Evolutionary conservation across 2,113 vertebrate genomes (phyloP), one percentile per base, ranked within the genome.

Genomic region (Gila orcuttii): DNA sequence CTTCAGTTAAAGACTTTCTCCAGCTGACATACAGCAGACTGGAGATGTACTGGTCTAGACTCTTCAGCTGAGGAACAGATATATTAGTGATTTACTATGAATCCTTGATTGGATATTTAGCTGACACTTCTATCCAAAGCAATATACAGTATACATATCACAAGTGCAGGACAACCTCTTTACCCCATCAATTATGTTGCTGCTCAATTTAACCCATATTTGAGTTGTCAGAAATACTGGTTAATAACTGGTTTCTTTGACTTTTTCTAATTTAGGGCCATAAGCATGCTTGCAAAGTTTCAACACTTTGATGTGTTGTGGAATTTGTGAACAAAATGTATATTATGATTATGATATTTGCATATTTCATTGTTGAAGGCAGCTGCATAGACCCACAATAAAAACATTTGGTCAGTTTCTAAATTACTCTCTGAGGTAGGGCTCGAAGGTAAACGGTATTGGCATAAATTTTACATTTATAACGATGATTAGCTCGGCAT

Each of bases 1-100:
- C 93, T 90, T 97, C 95, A 0, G 97, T 99, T 82, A 99, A 95
- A n/a, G 92, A 95, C 81, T 94, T 95, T 90, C 98, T 96, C 97
- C 98, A 99, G 91, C 90, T 96, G 31, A 99, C 92, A 0, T 98
- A 99, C 94, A 99, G 95, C 93, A 94, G 93, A 90, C 95, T 99
- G 87, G 96, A 96, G 91, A 97, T 96, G 93, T 97, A 99, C 92
- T 98, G 97, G 92, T 97, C 94, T 1, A 97, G 86, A 90, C 98
- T 99, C 94, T 98, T 99, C 86, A 99, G 87, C 98, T 99, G 92
- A 31, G 25, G 85, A 79, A 87, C 33, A 81, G 9, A 21, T 85
- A 19, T 9, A 23, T 76, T 10, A 60, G 12, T 1, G 17, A 39
- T 36, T 74, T 2, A 28, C 33, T 19, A 31, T 10, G 28, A 36